Conservation (phyloP, 1,140 invertebrate genomes). For the Tetraneura akinire region DNA sequence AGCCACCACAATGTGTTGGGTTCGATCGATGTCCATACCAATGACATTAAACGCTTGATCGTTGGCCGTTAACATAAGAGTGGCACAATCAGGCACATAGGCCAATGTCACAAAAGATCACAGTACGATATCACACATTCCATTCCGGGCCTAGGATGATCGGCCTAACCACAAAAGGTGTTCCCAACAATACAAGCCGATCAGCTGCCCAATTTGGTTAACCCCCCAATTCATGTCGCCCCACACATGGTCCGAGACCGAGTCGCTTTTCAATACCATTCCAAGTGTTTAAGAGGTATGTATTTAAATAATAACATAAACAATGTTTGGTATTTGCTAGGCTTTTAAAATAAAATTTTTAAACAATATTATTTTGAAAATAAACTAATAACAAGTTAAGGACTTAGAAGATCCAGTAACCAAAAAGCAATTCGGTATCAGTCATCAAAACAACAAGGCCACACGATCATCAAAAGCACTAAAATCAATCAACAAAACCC, state of each 20-base stretch:
- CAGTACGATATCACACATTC: slow-evolving; percentile 50
- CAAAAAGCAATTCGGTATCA: slow-evolving; percentile 34
- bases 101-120: slow-evolving; percentile 48
- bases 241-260: slow-evolving; percentile 51
- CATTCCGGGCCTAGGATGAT: slow-evolving; percentile 50
- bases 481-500: slow-evolving; percentile 37
- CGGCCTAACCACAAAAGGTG: slow-evolving; percentile 50
- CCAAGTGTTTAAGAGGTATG: slow-evolving; percentile 51
- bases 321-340: slow-evolving; percentile 51
- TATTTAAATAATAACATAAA: slow-evolving; percentile 51
- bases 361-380: slow-evolving; percentile 35
- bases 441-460: slow-evolving; percentile 40
- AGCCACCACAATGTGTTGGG: slow-evolving; percentile 51
- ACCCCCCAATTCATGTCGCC: slow-evolving; percentile 50
- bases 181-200: slow-evolving; percentile 49
- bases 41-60: slow-evolving; percentile 51
- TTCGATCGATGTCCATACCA: slow-evolving; percentile 51
- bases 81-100: slow-evolving; percentile 47
- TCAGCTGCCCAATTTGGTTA: slow-evolving; percentile 50
- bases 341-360: slow-evolving; percentile 19
- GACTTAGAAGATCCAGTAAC: slow-evolving; percentile 32
- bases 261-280: slow-evolving; percentile 51
- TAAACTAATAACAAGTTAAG: slow-evolving; percentile 44
- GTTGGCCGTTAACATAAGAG: slow-evolving; percentile 50
- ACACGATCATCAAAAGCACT: slow-evolving; percentile 48